phyloP scores from a whole-genome alignment of 2,888 invertebrate genomes.

The Lithodes maja region DNA sequence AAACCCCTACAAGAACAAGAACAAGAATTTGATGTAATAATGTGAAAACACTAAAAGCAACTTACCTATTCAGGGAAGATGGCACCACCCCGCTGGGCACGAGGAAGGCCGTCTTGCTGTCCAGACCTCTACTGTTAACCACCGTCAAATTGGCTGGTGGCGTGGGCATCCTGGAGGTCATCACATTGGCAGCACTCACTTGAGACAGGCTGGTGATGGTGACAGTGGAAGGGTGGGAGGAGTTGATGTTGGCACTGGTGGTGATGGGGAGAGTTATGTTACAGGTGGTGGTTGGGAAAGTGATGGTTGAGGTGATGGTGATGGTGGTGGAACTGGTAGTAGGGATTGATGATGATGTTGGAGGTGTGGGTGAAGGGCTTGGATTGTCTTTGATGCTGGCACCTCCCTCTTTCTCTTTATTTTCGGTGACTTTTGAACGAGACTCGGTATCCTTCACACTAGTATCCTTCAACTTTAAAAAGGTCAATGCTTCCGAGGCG shows the following conservation, averaged over 20 bases:
- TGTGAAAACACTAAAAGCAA: neutral
- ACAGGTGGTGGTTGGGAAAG: neutral
- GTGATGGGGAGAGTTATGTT: conserved; percentile 3
- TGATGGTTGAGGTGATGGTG: neutral
- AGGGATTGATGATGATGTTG: neutral
- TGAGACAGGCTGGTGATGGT: conserved; percentile 18
- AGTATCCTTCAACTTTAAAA: neutral
- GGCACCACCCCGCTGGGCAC: conserved; percentile 69
- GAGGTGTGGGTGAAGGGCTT: neutral
- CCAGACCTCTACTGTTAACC: conserved; percentile 60
- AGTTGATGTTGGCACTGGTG: conserved; percentile 9
- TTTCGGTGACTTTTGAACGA: neutral
- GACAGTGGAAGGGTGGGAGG: neutral
- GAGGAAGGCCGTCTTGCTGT: conserved; percentile 68
- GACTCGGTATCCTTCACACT: neutral
- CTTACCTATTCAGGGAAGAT: conserved; percentile 60
- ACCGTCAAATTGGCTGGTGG: conserved; percentile 69
- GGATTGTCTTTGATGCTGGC: neutral
- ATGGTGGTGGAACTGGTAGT: neutral
- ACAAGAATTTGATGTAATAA: too few species aligned
- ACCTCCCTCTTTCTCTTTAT: neutral
- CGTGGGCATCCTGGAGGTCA: conserved; percentile 63
- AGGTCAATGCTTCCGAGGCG: neutral
- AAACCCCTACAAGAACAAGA: too few species aligned
- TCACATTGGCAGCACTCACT: conserved; percentile 31